Evolutionary conservation across 2,797 vertebrate genomes (phyloP), one percentile per base, ranked within the genome.

Genomic region (Oreochromis mossambicus): DNA sequence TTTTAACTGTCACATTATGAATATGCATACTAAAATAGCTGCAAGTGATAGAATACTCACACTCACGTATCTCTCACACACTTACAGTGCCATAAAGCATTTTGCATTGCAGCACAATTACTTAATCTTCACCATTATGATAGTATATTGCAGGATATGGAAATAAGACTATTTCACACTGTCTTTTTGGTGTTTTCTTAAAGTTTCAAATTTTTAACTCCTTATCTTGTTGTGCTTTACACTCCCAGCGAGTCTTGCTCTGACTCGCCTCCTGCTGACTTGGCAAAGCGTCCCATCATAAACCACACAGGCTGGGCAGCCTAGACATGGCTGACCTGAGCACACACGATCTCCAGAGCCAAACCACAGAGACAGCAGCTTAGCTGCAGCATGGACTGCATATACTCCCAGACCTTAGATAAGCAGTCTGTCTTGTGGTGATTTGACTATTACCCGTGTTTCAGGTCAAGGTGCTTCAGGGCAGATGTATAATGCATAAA

Each of bases 191-290:
- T 78, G 43, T 80, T 87, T 90, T 88, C 52, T 61, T 61, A 8
- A 81, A 17, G 17, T 77, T 79, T 78, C 11, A 46, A 17, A 55
- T 36, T 58, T 80, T 84, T 78, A 24, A n/a, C 19, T 75, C 24
- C 77, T 81, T 88, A 77, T 90, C 80, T 75, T 84, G 80, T 81
- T 90, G 83, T 73, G 58, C 79, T 75, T 17, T 80, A 26, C 54
- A 76, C 79, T 90, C 84, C 84, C 50, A 77, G 75, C 85, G 54
- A 88, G 87, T 94, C 94, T 79, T 95, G 95, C 92, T 89, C 81
- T 19, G 88, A 94, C 95, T 93, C 84, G 94, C 83, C 90, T 92
- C 89, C 90, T 94, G 94, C 95, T 96, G 95, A 96, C 93, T 93
- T 88, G 83, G 94, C 95, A 94, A 86, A 88, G 88, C 84, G 88